Percentiles rank a stretch among this genome's conserved stretches.
These are phyloP conservation scores for Diglossa brunneiventris DNA, from an alignment of 2,113 vertebrate genomes.

Conservation along the genomic window DNA sequence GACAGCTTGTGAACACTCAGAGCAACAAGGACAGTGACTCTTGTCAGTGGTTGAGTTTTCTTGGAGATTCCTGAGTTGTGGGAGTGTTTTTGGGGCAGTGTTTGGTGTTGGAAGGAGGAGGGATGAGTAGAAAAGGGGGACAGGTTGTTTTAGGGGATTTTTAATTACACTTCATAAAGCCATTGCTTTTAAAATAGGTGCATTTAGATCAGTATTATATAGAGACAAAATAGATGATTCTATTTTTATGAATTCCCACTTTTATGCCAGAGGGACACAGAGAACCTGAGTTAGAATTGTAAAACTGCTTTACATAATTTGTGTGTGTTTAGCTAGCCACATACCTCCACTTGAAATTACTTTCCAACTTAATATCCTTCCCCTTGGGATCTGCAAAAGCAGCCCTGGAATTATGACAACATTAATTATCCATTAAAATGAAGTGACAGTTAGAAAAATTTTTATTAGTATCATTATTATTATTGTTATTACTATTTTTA, in stretches of 20 bases:
- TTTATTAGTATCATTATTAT: not conserved
- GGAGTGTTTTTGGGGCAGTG: not conserved
- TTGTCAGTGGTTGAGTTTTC: not conserved
- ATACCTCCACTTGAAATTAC: not conserved
- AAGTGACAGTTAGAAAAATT: not conserved
- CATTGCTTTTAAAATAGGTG: not conserved
- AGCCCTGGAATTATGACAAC: not conserved
- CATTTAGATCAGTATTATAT: not conserved
- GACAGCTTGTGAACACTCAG: not conserved
- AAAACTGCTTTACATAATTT: slow-evolving; percentile 28
- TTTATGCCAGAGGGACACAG: not conserved
- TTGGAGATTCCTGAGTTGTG: not conserved
- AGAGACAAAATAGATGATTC: not conserved
- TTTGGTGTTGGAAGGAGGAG: not conserved
- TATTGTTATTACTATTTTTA: not conserved
- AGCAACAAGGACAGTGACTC: not conserved
- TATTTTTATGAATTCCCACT: not conserved
- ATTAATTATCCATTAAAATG: not conserved
- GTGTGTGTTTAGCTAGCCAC: not conserved
- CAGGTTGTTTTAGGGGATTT: not conserved
- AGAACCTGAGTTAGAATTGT: not conserved
- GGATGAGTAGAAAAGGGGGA: not conserved
- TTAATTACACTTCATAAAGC: not conserved
- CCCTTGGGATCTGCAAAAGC: not conserved
- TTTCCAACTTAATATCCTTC: not conserved